Evolutionary conservation across 2,113 vertebrate genomes (phyloP), one percentile per base, ranked within the genome.

Genomic region (Urocolius indicus): DNA sequence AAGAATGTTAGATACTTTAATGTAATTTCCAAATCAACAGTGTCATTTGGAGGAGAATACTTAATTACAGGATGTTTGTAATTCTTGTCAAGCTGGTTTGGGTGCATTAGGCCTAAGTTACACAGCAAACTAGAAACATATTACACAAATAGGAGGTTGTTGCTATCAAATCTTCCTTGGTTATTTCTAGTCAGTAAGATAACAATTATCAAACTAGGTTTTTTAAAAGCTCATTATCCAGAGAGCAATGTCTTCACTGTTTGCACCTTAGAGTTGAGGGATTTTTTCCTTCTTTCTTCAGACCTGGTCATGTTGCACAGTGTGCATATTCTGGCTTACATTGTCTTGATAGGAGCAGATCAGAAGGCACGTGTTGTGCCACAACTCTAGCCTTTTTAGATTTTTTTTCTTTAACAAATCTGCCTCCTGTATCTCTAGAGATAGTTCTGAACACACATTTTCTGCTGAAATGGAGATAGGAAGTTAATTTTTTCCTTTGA

Each of bases 1-100:
- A 77, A 78, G 90, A 86, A 51, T 71, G 74, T 38, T 63, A 43
- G 84, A 87, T 93, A 59, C 72, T 93, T 58, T 19, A 88, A 67
- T 91, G 88, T 67, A 15, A 18, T 41, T 94, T 94, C 61, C 75
- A 74, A 86, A 77, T 87, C 52, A 80, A 71, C 21, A 10, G 55
- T 78, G 79, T 87, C 76, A 88, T 96, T 94, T 94, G 95, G 88
- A 97, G 90, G 82, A 77, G 78, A 96, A 94, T 0, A 8, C 61
- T 77, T 96, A 96, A 95, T 95, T 95, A 77, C 76, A 78, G 83
- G 65, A 61, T 95, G 93, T 92, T 96, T 94, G 73, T 93, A 68
- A 57, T 85, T 91, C 82, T 80, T 86, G 79, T 93, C 93, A 90
- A 80, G 79, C 72, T 88, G 88, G 34, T 71, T 93, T 86, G 65